Evolutionary conservation across 2,888 invertebrate species (phyloP).

Genomic region (Calameuta pallipes): DNA sequence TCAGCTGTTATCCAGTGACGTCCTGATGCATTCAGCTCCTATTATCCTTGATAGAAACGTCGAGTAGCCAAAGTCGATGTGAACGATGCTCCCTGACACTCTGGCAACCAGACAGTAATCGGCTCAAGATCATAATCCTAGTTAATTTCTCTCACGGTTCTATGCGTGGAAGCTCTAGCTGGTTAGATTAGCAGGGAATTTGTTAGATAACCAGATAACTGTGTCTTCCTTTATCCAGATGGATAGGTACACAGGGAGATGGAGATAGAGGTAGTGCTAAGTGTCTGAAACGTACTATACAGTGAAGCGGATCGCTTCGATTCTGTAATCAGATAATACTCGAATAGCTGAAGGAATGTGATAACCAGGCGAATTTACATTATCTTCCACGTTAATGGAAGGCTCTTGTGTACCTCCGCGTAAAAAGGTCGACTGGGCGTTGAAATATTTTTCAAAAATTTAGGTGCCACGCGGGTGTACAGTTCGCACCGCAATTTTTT

Average conservation of each 20-base stretch:
- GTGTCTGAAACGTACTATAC: neutral
- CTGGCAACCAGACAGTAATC: neutral
- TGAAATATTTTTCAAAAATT: no score
- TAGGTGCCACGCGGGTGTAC: no score
- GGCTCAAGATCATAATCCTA: neutral
- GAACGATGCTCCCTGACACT: neutral
- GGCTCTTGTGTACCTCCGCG: slow-evolving; percentile 7
- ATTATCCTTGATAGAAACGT: neutral
- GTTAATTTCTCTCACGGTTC: neutral
- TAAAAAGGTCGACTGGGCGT: slow-evolving; percentile 11
- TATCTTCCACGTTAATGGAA: slow-evolving; percentile 26
- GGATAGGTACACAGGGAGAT: neutral
- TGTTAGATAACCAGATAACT: neutral
- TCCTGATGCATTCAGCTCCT: neutral
- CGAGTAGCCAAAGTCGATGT: neutral
- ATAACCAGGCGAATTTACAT: slow-evolving; percentile 30
- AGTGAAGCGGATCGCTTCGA: neutral
- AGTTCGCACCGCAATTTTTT: no score
- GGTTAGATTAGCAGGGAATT: neutral
- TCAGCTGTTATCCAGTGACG: neutral
- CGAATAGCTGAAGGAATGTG: neutral
- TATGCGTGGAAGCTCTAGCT: neutral
- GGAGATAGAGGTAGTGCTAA: neutral
- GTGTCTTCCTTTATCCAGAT: neutral
- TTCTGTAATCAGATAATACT: neutral